Percentiles rank a stretch among this genome's conserved stretches.
Evolutionary conservation across 2,888 invertebrate species (phyloP).

Genomic region (Drosophila siamana): DNA sequence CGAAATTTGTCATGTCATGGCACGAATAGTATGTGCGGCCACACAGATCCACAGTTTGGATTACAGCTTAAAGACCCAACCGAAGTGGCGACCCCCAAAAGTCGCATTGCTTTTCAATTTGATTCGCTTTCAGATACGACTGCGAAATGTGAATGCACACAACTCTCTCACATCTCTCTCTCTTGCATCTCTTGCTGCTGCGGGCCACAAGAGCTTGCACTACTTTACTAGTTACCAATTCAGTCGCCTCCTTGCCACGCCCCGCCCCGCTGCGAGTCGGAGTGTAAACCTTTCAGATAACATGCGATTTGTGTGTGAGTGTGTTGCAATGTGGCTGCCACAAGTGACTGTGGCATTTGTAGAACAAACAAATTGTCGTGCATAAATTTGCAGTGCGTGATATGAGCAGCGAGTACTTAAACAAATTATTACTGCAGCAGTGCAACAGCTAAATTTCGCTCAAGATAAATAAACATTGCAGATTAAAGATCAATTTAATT

Average conservation of each 20-base stretch:
- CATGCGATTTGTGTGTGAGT: constrained; percentile 46
- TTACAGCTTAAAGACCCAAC: constrained; percentile 38
- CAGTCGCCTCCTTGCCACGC: not conserved
- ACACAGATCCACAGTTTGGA: constrained; percentile 36
- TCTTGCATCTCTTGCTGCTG: not conserved
- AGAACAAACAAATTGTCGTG: constrained; percentile 32
- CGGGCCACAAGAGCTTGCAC: constrained; percentile 14
- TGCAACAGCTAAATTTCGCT: not conserved
- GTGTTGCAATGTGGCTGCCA: no score
- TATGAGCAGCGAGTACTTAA: not conserved
- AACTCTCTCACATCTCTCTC: no score
- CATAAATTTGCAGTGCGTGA: constrained; percentile 9
- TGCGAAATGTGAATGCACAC: constrained; percentile 28
- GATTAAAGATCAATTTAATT: no score
- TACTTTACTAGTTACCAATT: not conserved
- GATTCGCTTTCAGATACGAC: constrained; percentile 57
- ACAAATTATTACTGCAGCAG: not conserved
- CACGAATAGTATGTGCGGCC: constrained; percentile 11
- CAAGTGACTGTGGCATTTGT: constrained; percentile 14
- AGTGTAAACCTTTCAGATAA: constrained; percentile 39
- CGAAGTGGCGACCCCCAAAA: constrained; percentile 9
- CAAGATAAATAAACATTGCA: not conserved
- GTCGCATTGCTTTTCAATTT: constrained; percentile 62
- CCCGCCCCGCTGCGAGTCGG: not conserved
- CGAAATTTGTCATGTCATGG: constrained; percentile 67